Evolutionary conservation across 2,888 invertebrate genomes (phyloP).

Genomic region (Heliconius hortense): DNA sequence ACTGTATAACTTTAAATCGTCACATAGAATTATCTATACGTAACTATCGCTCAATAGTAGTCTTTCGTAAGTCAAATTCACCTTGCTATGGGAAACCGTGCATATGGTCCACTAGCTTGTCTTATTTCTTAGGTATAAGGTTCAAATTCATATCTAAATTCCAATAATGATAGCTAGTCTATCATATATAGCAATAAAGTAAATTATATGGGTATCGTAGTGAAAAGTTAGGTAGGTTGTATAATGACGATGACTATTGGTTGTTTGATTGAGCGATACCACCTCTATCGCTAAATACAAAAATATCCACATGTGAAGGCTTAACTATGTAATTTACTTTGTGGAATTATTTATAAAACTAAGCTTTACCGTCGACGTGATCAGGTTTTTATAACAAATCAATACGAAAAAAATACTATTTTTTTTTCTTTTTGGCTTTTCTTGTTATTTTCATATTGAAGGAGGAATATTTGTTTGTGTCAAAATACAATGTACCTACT

Average conservation of each 20-base stretch:
- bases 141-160: not conserved
- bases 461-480: not conserved
- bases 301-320: not conserved
- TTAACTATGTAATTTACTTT: constrained; percentile 9
- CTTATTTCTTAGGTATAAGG: constrained; percentile 19
- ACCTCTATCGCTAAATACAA: not conserved
- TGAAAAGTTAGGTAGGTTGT: not conserved
- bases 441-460: not conserved
- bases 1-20: constrained; percentile 1
- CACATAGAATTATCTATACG: constrained; percentile 3
- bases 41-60: constrained; percentile 24
- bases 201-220: not conserved
- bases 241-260: not conserved
- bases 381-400: not conserved
- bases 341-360: not conserved
- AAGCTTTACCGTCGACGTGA: not conserved
- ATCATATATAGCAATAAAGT: not conserved
- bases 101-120: constrained; percentile 26
- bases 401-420: not conserved
- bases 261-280: constrained; percentile 11
- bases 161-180: constrained; percentile 7
- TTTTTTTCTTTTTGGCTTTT: not conserved
- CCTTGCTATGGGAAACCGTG: constrained; percentile 34
- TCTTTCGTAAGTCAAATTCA: constrained; percentile 33
- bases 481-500: not conserved